These are phyloP conservation scores for Drosophila hamatofila DNA, from an alignment of 2,888 invertebrate genomes.

Conservation along the genomic window DNA sequence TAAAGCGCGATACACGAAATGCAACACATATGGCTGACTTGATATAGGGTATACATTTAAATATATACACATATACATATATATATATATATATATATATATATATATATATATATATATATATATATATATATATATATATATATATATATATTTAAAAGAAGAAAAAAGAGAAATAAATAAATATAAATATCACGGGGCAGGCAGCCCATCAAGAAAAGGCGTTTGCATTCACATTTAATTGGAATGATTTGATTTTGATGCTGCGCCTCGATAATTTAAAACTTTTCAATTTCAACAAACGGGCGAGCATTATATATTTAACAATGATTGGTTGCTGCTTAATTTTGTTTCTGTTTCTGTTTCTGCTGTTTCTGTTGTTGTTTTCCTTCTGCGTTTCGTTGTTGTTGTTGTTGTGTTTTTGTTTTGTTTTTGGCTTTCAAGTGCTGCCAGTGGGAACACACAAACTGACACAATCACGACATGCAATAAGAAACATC, in stretches of 20 bases:
- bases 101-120: neutral
- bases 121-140: neutral
- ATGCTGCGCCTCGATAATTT: slow-evolving; percentile 75
- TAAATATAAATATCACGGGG: slow-evolving; percentile 27
- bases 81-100: neutral
- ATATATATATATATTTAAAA: neutral
- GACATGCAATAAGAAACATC: slow-evolving; percentile 80
- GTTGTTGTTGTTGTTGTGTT: slow-evolving; percentile 6
- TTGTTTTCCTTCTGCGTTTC: slow-evolving; percentile 50
- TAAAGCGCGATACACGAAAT: slow-evolving; percentile 36
- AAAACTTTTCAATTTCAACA: slow-evolving; percentile 78
- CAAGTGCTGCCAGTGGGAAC: slow-evolving; percentile 69
- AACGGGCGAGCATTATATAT: slow-evolving; percentile 68
- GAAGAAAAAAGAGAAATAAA: slow-evolving; percentile 3
- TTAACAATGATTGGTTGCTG: slow-evolving; percentile 83
- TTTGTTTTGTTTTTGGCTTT: neutral
- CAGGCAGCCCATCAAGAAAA: slow-evolving; percentile 13
- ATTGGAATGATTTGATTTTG: slow-evolving; percentile 83
- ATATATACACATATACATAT: neutral
- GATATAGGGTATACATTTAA: neutral
- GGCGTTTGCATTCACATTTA: slow-evolving; percentile 84
- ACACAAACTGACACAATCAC: slow-evolving; percentile 81
- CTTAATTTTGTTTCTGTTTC: slow-evolving; percentile 74
- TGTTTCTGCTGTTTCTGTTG: slow-evolving; percentile 8
- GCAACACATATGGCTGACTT: slow-evolving; percentile 34